phyloP scores from a whole-genome alignment of 1,140 invertebrate genomes.

The Euwallacea fornicatus region DNA sequence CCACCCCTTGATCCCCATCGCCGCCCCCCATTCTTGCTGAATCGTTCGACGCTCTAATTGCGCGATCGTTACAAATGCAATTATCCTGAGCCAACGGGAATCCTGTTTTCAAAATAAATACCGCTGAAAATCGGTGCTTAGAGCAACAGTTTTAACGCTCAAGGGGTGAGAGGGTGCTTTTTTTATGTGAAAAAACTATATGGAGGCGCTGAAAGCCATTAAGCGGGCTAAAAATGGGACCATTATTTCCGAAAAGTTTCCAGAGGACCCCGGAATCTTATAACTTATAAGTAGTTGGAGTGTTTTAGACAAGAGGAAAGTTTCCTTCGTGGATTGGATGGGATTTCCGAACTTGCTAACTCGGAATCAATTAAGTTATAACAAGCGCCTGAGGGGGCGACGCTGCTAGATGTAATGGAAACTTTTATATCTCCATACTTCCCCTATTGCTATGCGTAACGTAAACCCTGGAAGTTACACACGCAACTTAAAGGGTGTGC shows the following conservation, averaged over 20 bases:
- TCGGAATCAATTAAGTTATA: slow-evolving; percentile 15
- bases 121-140: slow-evolving; percentile 42
- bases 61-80: slow-evolving; percentile 52
- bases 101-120: slow-evolving; percentile 51
- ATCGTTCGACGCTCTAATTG: slow-evolving; percentile 49
- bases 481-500: slow-evolving; percentile 15
- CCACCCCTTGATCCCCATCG: neutral
- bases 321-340: slow-evolving; percentile 20
- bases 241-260: slow-evolving; percentile 30
- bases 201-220: slow-evolving; percentile 3
- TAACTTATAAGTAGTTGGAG: slow-evolving; percentile 31
- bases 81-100: slow-evolving; percentile 45
- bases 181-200: no score
- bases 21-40: slow-evolving; percentile 43
- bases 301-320: slow-evolving; percentile 25
- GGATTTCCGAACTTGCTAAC: slow-evolving; percentile 15
- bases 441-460: slow-evolving; percentile 7
- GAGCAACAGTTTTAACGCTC: slow-evolving; percentile 15
- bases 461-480: neutral
- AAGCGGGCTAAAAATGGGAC: slow-evolving; percentile 17
- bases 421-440: neutral
- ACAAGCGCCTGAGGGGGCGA: no score
- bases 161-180: no score
- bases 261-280: slow-evolving; percentile 23
- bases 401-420: no score